Evolutionary conservation across 2,113 vertebrate genomes (phyloP).

Genomic region (Corythornis madagascariensis): DNA sequence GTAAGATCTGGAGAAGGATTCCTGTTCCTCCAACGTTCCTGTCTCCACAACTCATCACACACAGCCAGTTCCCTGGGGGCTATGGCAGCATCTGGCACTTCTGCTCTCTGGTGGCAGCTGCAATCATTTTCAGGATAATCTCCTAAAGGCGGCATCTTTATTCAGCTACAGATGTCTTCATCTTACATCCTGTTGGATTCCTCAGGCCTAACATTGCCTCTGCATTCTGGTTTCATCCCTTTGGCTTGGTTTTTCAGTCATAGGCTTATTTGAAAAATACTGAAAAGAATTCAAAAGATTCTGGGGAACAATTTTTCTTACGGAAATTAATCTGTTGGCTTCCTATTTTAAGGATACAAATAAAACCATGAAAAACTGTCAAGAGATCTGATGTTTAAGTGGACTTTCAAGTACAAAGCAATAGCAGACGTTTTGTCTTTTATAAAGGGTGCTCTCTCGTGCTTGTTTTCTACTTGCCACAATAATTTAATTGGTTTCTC

Average conservation of each 20-base stretch:
- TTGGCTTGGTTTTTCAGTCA: not conserved
- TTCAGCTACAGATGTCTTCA: constrained; percentile 72
- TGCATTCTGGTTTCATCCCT: not conserved
- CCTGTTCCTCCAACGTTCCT: not conserved
- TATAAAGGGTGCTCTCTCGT: not conserved
- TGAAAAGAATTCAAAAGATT: constrained; percentile 5
- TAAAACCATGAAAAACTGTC: not conserved
- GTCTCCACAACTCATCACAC: not conserved
- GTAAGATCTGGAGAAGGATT: constrained; percentile 26
- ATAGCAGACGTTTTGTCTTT: not conserved
- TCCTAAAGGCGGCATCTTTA: constrained; percentile 59
- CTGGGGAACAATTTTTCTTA: not conserved
- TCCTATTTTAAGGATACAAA: not conserved
- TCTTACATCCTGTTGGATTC: constrained; percentile 62
- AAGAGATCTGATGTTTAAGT: not conserved
- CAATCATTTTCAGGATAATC: constrained; percentile 68
- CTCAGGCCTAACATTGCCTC: constrained; percentile 29
- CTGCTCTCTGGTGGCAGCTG: constrained; percentile 65
- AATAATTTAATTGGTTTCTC: constrained; percentile 14
- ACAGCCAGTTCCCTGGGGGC: not conserved
- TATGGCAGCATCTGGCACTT: constrained; percentile 50
- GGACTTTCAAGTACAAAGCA: not conserved
- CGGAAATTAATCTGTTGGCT: not conserved
- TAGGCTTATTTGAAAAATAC: not conserved
- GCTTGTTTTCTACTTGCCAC: not conserved